These are phyloP conservation scores for Serrognathus titanus DNA, from an alignment of 2,888 invertebrate species.

Conservation along the genomic window DNA sequence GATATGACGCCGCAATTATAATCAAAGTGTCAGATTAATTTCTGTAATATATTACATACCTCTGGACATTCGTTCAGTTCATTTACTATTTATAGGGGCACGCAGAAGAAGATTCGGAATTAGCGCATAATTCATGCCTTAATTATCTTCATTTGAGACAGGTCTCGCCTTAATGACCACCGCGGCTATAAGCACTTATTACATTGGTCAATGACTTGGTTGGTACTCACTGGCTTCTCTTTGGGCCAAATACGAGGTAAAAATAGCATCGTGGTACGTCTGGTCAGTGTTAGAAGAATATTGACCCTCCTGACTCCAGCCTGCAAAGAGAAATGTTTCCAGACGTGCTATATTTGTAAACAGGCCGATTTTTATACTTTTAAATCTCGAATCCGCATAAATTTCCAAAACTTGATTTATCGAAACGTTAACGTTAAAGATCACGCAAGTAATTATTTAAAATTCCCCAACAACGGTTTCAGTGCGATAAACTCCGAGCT, in stretches of 20 bases:
- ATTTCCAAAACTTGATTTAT: too few relatives aligned
- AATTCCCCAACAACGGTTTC: too few relatives aligned
- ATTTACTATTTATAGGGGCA: slow-evolving; percentile 28
- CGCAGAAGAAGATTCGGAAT: slow-evolving; percentile 25
- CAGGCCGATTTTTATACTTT: neutral
- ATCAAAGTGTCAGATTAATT: slow-evolving; percentile 21
- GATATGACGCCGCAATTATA: slow-evolving; percentile 4
- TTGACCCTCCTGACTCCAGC: slow-evolving; percentile 39
- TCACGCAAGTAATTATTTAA: too few relatives aligned
- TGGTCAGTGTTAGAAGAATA: slow-evolving; percentile 47
- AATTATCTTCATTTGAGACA: slow-evolving; percentile 25
- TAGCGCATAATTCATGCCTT: slow-evolving; percentile 32
- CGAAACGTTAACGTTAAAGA: too few relatives aligned
- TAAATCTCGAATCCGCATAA: neutral
- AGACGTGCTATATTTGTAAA: slow-evolving; percentile 2
- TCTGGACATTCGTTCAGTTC: slow-evolving; percentile 23
- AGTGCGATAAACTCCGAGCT: neutral
- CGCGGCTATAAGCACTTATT: slow-evolving; percentile 17
- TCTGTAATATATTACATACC: slow-evolving; percentile 23
- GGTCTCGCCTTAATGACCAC: slow-evolving; percentile 20
- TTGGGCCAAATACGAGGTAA: slow-evolving; percentile 40
- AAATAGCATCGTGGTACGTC: slow-evolving; percentile 40
- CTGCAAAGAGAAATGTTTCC: neutral
- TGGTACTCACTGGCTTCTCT: slow-evolving; percentile 33
- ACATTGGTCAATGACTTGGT: slow-evolving; percentile 38